phyloP scores from a whole-genome alignment of 2,797 vertebrate species.

The Tokudaia muenninki region DNA sequence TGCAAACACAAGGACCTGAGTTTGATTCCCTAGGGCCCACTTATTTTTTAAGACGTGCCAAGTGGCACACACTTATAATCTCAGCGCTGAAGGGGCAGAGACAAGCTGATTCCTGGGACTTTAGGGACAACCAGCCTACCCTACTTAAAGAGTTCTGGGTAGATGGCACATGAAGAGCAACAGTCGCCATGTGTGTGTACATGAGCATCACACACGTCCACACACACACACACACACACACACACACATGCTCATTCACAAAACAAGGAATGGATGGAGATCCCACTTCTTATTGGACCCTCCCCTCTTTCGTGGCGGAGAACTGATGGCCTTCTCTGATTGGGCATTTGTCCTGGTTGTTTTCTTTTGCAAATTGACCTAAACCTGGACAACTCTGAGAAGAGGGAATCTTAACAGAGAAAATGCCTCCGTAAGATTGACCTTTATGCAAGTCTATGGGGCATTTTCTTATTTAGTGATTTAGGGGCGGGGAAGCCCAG shows the following conservation, averaged over 20 bases:
- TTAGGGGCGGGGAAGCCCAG: background rate
- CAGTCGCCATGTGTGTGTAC: background rate
- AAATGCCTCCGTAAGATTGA: background rate
- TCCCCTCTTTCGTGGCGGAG: background rate
- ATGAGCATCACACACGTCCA: too few relatives aligned
- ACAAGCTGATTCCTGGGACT: background rate
- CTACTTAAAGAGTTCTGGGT: background rate
- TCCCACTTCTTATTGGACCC: background rate
- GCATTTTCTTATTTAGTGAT: background rate
- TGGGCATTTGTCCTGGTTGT: background rate
- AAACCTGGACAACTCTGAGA: background rate
- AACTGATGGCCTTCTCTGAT: background rate
- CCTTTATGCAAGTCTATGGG: background rate
- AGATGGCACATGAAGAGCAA: background rate
- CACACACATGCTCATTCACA: background rate
- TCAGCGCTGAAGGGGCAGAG: background rate
- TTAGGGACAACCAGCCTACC: background rate
- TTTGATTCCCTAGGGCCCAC: background rate
- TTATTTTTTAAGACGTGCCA: background rate
- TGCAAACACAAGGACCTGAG: background rate
- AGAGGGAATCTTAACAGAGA: background rate
- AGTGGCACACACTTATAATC: background rate
- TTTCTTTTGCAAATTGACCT: background rate
- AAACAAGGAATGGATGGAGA: background rate
- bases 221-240: background rate